A percentile compares a stretch with the other conserved stretches of the same genome.
These are phyloP conservation scores for Ctenodactylus gundi DNA, from an alignment of 2,113 vertebrate genomes.

Conservation along the genomic window DNA sequence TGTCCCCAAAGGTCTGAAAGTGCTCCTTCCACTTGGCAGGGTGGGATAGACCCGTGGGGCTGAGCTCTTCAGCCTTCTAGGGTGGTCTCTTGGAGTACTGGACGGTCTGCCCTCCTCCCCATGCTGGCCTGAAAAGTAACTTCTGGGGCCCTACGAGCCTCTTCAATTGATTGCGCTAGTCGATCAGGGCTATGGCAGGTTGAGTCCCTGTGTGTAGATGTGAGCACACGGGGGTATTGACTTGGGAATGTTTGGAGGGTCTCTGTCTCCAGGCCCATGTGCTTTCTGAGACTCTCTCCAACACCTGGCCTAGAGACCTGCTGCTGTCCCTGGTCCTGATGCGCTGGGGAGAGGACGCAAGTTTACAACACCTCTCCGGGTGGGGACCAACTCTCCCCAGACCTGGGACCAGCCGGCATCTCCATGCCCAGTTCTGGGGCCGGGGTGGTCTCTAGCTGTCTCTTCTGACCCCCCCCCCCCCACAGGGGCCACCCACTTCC, in stretches of 20 bases:
- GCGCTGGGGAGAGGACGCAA: accelerated
- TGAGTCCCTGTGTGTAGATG: accelerated
- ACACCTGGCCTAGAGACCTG: accelerated
- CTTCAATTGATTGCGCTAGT: not conserved
- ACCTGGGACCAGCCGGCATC: not conserved
- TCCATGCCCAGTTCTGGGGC: accelerated
- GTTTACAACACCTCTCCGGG: not conserved
- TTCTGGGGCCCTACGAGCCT: accelerated
- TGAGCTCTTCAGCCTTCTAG: not conserved
- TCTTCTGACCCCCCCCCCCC: accelerated
- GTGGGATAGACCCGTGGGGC: not conserved
- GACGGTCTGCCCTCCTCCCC: accelerated
- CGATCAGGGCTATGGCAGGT: not conserved
- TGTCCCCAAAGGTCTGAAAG: not conserved
- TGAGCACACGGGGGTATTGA: accelerated
- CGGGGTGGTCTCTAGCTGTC: too few relatives aligned
- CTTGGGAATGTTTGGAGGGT: not conserved
- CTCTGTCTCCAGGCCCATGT: accelerated
- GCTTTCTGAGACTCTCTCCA: not conserved
- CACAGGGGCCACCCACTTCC: not conserved
- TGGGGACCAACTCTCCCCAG: not conserved
- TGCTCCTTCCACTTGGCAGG: accelerated
- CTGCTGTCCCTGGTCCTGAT: constrained; percentile 53
- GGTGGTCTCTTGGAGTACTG: not conserved
- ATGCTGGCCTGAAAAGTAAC: not conserved